Conservation (phyloP, 2,113 vertebrate species). For the Antechinus stuartii region DNA sequence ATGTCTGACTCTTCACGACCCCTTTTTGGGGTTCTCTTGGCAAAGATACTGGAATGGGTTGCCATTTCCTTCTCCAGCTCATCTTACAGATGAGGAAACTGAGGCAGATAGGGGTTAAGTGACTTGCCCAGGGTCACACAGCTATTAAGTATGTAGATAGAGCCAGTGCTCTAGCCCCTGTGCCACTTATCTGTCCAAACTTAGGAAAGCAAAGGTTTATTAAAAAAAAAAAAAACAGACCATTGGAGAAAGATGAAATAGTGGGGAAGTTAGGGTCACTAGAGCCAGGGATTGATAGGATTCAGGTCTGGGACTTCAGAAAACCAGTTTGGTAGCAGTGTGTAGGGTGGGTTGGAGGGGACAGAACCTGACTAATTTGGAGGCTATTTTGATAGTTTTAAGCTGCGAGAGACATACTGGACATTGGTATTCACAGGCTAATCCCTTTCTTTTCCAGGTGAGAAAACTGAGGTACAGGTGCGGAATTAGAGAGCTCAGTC, state of each 20-base stretch:
- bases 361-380: background rate
- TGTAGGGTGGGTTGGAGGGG: background rate
- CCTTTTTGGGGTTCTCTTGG: too few species aligned
- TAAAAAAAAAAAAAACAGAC: too few species aligned
- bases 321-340: background rate
- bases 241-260: background rate
- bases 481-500: background rate
- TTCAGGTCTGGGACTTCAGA: background rate
- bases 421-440: background rate
- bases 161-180: too few species aligned
- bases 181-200: background rate
- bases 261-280: background rate
- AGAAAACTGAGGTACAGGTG: background rate
- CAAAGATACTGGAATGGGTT: too few species aligned
- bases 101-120: too few species aligned
- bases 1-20: too few species aligned
- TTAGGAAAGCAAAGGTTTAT: background rate
- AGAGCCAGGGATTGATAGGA: background rate
- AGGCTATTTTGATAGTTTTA: background rate
- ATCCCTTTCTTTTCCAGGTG: background rate
- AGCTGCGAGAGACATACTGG: background rate
- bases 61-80: too few species aligned
- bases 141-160: too few species aligned
- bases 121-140: too few species aligned
- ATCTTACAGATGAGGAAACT: too few species aligned